A percentile compares a stretch with the other conserved stretches of the same genome.
These are phyloP conservation scores for Myripristis jacobus DNA, from an alignment of 2,797 vertebrate species.

Conservation along the genomic window DNA sequence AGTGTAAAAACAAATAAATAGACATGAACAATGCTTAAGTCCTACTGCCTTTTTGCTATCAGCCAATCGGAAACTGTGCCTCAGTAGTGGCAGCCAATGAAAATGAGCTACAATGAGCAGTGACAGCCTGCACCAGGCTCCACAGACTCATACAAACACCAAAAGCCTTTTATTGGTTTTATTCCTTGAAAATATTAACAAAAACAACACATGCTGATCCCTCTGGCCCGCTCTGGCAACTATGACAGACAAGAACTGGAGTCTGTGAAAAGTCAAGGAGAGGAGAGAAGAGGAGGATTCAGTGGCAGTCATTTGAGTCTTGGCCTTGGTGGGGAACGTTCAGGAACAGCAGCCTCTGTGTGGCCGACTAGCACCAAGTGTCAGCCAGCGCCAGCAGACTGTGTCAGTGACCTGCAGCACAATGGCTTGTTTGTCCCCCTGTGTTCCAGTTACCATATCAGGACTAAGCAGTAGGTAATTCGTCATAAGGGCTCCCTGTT, in stretches of 20 bases:
- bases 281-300: conserved; percentile 6
- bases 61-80: too few relatives aligned
- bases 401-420: conserved; percentile 53
- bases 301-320: neutral
- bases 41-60: too few relatives aligned
- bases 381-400: conserved; percentile 35
- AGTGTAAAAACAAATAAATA: neutral
- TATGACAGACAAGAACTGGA: conserved; percentile 9
- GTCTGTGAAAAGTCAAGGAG: neutral
- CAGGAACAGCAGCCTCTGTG: conserved; percentile 18
- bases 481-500: conserved; percentile 2
- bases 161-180: neutral
- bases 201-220: neutral
- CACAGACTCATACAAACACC: too few relatives aligned
- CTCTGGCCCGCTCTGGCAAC: neutral
- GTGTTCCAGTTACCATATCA: conserved; percentile 43
- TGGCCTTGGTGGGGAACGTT: neutral
- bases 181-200: neutral
- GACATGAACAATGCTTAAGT: too few relatives aligned
- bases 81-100: too few relatives aligned
- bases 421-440: conserved; percentile 47
- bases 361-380: neutral
- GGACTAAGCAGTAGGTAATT: conserved; percentile 23
- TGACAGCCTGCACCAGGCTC: conserved; percentile 2
- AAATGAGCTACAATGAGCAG: too few relatives aligned